Percentiles rank a stretch among this genome's conserved stretches.
Evolutionary conservation across 1,140 invertebrate species (phyloP).

Genomic region (Zeugodacus cucurbitae): DNA sequence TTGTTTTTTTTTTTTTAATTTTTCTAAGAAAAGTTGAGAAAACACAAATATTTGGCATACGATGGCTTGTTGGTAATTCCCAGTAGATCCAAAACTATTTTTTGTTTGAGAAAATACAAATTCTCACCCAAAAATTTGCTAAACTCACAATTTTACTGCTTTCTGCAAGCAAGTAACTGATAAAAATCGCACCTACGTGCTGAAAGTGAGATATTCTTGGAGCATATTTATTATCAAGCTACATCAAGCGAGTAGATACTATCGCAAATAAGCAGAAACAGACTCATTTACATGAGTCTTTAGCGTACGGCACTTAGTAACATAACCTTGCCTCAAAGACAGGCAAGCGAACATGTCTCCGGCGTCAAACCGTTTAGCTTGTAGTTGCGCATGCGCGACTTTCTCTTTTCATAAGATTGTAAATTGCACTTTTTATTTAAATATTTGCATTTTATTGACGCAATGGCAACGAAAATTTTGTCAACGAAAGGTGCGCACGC

Average conservation of each 20-base stretch:
- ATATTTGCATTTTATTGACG: conserved; percentile 30
- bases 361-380: too few relatives aligned
- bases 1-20: too few relatives aligned
- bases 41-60: too few relatives aligned
- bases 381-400: neutral
- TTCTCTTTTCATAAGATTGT: conserved; percentile 32
- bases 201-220: neutral
- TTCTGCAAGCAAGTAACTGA: neutral
- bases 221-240: neutral
- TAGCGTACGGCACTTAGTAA: neutral
- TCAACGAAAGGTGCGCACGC: neutral
- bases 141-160: neutral
- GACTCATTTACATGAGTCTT: too few relatives aligned
- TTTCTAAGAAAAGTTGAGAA: too few relatives aligned
- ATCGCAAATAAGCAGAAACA: too few relatives aligned
- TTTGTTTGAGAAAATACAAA: too few relatives aligned
- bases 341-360: neutral
- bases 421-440: conserved; percentile 32
- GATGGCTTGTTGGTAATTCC: too few relatives aligned
- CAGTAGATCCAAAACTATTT: too few relatives aligned
- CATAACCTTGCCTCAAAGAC: neutral
- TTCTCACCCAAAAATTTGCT: neutral
- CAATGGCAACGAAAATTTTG: neutral
- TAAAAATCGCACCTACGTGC: conserved; percentile 7
- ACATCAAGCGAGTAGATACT: too few relatives aligned